Evolutionary conservation across 2,888 invertebrate genomes (phyloP).

Genomic region (Achlya flavicornis): DNA sequence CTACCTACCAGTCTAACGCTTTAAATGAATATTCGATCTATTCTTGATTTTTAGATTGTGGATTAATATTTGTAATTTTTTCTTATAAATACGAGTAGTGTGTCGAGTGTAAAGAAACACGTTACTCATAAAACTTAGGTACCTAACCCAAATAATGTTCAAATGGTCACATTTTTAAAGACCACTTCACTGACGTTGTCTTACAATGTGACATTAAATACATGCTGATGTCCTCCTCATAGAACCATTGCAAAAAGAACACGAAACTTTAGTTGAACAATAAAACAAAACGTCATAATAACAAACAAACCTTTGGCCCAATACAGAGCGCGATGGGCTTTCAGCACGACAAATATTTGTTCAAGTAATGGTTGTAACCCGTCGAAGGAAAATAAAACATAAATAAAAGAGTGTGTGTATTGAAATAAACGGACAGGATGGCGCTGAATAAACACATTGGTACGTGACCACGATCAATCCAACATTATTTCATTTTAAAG

Average conservation of each 20-base stretch:
- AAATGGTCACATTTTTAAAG: not conserved
- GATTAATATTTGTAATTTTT: too few species aligned
- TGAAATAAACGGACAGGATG: conserved; percentile 46
- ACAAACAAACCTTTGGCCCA: conserved; percentile 46
- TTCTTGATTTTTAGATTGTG: too few species aligned
- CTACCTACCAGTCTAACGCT: not conserved
- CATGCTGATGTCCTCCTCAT: conserved; percentile 16
- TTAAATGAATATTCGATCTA: too few species aligned
- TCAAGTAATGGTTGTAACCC: conserved; percentile 62
- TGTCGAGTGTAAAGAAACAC: too few species aligned
- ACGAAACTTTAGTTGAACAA: conserved; percentile 13
- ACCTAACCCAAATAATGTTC: not conserved
- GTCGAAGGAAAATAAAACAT: conserved; percentile 54
- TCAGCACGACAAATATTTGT: conserved; percentile 64
- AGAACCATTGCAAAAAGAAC: not conserved
- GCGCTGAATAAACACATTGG: conserved; percentile 1
- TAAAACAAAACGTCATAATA: conserved; percentile 42
- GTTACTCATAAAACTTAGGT: too few species aligned
- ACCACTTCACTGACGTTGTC: not conserved
- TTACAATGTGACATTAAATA: not conserved
- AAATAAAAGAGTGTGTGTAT: conserved; percentile 47
- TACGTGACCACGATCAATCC: conserved; percentile 4
- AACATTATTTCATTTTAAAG: not conserved
- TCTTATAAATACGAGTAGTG: too few species aligned
- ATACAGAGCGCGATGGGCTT: conserved; percentile 53